Base-by-base conservation (phyloP, 2,113 vertebrate genomes). In the Corythornis cristatus region DNA sequence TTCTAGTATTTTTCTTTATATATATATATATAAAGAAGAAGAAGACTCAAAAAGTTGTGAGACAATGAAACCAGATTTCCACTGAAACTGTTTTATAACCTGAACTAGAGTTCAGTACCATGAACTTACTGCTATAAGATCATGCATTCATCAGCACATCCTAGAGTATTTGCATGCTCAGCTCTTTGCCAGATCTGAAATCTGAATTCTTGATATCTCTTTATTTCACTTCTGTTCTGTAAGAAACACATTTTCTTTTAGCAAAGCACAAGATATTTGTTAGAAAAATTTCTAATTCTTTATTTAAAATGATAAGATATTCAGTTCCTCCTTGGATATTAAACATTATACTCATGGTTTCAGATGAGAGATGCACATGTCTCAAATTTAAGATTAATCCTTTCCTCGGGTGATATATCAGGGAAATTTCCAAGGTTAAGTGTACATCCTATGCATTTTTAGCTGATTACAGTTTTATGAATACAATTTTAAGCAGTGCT, bases 331-430 rank as follows among this genome's bases (percentile, higher is more conserved):
- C 65, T 81, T 86, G 73, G 73, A 86, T 83, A 90, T 94, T 83
- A 92, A 93, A 86, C 57, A 53, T 87, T 95, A 93, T 90, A 64
- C 75, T 94, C 79, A 40, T 86, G 79, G 88, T 94, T 96, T 67
- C 85, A 95, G 76, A 93, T 72, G 68, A 92, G 90, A 83, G 61
- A 83, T 2, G 23, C 51, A 83, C 26, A 80, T 67, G 60, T 70
- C 65, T 91, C 73, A 92, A 86, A 88, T 93, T 94, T 88, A 90
- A 96, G 86, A 94, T 93, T 90, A 95, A 96, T 91, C 72, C 35
- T 82, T 96, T 96, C 83, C 90, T 96, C 76, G 81, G 79, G 83
- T 95, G 72, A 86, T 88, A 87, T 86, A 85, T 71, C 85, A 88
- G 60, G 43, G 43, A 94, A 93, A 94, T 94, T 91, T 96, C 86